Evolutionary conservation across 2,888 invertebrate genomes (phyloP).

Genomic region (Oscheius sp.): DNA sequence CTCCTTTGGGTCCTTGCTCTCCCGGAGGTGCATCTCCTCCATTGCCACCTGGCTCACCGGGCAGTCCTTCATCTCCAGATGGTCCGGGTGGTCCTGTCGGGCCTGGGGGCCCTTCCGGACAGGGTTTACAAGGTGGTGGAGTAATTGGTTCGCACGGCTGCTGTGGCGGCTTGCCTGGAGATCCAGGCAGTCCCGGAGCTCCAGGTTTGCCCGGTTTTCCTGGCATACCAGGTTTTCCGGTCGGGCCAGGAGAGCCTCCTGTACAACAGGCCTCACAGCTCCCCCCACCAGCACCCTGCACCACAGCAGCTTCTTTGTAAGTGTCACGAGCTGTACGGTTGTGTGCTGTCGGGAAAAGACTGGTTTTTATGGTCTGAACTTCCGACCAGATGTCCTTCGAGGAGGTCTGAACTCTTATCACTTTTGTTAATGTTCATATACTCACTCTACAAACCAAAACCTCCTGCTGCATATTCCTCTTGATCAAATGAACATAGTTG

Average conservation of each 20-base stretch:
- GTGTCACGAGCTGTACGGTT: no score
- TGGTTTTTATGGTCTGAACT: no score
- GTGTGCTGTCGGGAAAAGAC: no score
- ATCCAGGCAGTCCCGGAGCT: slow-evolving; percentile 52
- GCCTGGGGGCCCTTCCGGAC: background rate
- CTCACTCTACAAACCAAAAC: background rate
- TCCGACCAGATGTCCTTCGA: no score
- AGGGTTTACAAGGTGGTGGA: no score
- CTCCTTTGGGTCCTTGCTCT: slow-evolving; percentile 34
- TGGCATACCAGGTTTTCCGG: no score
- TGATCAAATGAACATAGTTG: slow-evolving; percentile 4
- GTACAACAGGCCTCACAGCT: no score
- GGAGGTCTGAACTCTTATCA: no score
- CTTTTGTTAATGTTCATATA: background rate
- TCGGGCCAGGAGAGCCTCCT: no score
- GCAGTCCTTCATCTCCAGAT: slow-evolving; percentile 25
- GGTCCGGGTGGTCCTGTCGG: slow-evolving; percentile 25
- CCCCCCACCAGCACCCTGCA: no score
- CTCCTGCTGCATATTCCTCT: background rate
- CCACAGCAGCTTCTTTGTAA: no score
- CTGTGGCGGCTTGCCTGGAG: slow-evolving; percentile 49
- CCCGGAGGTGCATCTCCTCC: slow-evolving; percentile 41
- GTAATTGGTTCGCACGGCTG: background rate
- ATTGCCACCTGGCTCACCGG: slow-evolving; percentile 8
- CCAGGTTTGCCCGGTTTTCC: slow-evolving; percentile 45